Conservation (phyloP, 2,888 invertebrate genomes). For the Atethmia centrago region DNA sequence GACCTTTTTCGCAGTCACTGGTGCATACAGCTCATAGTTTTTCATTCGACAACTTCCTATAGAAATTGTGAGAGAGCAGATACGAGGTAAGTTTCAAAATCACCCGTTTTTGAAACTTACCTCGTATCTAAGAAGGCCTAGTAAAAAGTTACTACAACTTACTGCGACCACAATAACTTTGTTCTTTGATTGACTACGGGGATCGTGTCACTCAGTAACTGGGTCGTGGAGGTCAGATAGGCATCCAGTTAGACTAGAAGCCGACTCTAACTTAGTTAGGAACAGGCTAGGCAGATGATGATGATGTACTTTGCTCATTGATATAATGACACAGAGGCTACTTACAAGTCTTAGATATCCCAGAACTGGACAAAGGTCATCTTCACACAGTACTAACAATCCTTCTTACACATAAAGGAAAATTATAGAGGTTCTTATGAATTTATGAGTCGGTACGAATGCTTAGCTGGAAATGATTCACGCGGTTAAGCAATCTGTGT, state of each 20-base stretch:
- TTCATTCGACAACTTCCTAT: no score
- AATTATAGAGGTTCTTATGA: constrained; percentile 42
- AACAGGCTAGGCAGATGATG: no score
- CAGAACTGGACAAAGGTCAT: constrained; percentile 10
- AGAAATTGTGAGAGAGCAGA: not conserved
- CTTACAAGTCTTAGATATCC: not conserved
- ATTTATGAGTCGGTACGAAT: constrained; percentile 36
- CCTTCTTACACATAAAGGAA: constrained; percentile 39
- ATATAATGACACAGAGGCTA: not conserved
- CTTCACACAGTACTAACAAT: not conserved
- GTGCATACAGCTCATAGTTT: not conserved
- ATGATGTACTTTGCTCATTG: not conserved
- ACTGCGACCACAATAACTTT: not conserved
- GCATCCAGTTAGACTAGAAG: no score
- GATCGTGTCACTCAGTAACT: not conserved
- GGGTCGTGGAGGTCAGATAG: not conserved
- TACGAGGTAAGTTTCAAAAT: no score
- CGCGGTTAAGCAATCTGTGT: constrained; percentile 59
- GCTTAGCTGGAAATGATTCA: constrained; percentile 55
- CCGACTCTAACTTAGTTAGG: no score
- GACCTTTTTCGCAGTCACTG: not conserved
- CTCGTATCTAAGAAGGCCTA: not conserved
- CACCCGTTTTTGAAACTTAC: not conserved
- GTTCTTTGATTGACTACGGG: not conserved
- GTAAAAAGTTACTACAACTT: not conserved